phyloP scores from a whole-genome alignment of 2,797 vertebrate species.

The Protonibea diacanthus region DNA sequence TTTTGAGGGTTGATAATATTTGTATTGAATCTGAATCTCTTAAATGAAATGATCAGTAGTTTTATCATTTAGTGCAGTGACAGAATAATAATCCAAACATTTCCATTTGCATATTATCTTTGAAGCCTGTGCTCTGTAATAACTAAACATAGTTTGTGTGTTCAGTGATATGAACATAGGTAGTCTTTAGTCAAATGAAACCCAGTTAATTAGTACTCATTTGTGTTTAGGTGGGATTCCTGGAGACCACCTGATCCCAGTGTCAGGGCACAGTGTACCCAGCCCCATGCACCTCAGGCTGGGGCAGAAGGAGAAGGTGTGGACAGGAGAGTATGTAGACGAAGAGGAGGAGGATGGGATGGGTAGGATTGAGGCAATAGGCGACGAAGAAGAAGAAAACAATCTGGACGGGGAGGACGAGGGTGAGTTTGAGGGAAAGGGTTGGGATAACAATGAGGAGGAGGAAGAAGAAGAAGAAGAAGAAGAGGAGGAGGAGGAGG shows the following conservation, averaged over 20 bases:
- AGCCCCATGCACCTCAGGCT: constrained; percentile 84
- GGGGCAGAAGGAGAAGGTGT: constrained; percentile 81
- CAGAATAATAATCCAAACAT: background rate
- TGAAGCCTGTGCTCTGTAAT: background rate
- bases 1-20: background rate
- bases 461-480: constrained; percentile 57
- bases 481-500: constrained; percentile 43
- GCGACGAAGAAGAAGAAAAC: constrained; percentile 73
- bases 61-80: background rate
- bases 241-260: constrained; percentile 83
- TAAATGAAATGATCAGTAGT: background rate
- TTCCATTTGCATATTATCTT: background rate
- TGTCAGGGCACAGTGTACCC: constrained; percentile 81
- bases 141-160: background rate
- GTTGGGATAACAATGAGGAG: constrained; percentile 59
- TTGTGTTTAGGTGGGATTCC: constrained; percentile 80
- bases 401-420: constrained; percentile 67
- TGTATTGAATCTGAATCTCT: background rate
- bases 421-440: constrained; percentile 52
- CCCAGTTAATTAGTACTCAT: background rate
- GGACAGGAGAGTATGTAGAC: constrained; percentile 79
- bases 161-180: background rate
- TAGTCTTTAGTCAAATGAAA: background rate
- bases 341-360: constrained; percentile 71
- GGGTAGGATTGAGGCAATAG: constrained; percentile 55